Evolutionary conservation across 1,140 invertebrate genomes (phyloP), one percentile per base, ranked within the genome.

Genomic region (Ceratosolen fusciceps): DNA sequence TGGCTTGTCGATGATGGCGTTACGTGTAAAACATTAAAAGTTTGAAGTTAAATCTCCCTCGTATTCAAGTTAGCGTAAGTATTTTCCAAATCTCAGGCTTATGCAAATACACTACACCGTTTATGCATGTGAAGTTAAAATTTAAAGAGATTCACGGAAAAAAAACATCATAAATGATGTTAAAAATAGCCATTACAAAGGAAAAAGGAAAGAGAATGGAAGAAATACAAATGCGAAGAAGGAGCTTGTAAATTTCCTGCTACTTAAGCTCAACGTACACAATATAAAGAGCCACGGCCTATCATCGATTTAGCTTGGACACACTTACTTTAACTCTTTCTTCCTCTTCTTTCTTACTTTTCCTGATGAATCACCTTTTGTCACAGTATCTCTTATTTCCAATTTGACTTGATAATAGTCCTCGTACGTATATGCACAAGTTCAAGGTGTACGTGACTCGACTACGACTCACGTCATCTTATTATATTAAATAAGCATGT

Each of bases 371-470:
- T 76, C 74, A 76, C 65, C 74, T 37, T 75, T 76, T 76, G 62
- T 76, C 49, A 67, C 47, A 34, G 19, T 24, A 34, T 67, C 74
- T 76, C 74, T 39, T 68, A 34, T 76, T 76, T 76, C 74, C 68
- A 68, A 76, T 68, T 76, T 76, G 74, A 75, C 58, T 54, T 52
- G 1, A 54, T 24, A 52, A 71, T 47, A 71, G 37, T 24, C 26
- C 12, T 5, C 31, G 31, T 71, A 37, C 60, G 47, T 71, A 47
- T 39, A 47, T 77, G 43, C 47, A 56, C 76, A 78, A 56, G 76
- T 78, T 78, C 76, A 78, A 49, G 68, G 29, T 65, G 19, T 39
- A 65, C 29, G 19, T 75, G 74, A 75, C 2, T 75, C 76, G 72
- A 12, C n/a, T 7, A 0, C 47, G 67, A 70, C 67, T 70, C 67